These are phyloP conservation scores for Apodemus agrarius DNA, from an alignment of 2,797 vertebrate species.

Conservation along the genomic window DNA sequence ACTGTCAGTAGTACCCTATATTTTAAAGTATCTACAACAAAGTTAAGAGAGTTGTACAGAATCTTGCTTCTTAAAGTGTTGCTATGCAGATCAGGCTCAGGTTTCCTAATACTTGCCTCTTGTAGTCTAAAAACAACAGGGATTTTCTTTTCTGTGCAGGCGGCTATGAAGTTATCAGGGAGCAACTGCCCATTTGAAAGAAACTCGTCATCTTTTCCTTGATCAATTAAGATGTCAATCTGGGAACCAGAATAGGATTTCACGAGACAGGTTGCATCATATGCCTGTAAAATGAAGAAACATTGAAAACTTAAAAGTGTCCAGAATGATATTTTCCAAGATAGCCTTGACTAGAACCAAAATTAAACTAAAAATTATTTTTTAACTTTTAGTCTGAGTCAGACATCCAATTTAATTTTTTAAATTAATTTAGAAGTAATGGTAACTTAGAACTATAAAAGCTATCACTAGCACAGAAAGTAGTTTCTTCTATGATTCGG, in stretches of 20 bases:
- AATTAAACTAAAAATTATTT: conserved; percentile 48
- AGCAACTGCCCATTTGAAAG: conserved; percentile 94
- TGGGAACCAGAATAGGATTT: conserved; percentile 90
- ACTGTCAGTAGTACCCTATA: neutral
- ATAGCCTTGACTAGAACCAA: neutral
- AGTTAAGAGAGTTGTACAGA: neutral
- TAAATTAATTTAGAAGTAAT: neutral
- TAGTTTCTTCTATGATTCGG: neutral
- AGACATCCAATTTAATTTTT: neutral
- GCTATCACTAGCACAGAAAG: neutral
- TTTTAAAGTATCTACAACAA: conserved; percentile 55
- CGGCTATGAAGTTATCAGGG: conserved; percentile 96
- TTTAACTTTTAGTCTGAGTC: neutral
- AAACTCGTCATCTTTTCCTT: conserved; percentile 97
- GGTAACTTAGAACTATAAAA: conserved; percentile 44
- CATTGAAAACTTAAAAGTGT: neutral
- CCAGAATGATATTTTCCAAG: conserved; percentile 2
- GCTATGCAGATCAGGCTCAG: neutral
- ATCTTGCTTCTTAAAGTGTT: conserved; percentile 16
- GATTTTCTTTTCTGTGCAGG: conserved; percentile 94
- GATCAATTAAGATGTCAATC: conserved; percentile 96
- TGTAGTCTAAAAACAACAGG: conserved; percentile 97
- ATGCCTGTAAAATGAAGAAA: conserved; percentile 87
- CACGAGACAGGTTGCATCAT: conserved; percentile 93
- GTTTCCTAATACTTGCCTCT: conserved; percentile 89